Conservation (phyloP, 2,888 invertebrate species). For the Zelleria hepariella region DNA sequence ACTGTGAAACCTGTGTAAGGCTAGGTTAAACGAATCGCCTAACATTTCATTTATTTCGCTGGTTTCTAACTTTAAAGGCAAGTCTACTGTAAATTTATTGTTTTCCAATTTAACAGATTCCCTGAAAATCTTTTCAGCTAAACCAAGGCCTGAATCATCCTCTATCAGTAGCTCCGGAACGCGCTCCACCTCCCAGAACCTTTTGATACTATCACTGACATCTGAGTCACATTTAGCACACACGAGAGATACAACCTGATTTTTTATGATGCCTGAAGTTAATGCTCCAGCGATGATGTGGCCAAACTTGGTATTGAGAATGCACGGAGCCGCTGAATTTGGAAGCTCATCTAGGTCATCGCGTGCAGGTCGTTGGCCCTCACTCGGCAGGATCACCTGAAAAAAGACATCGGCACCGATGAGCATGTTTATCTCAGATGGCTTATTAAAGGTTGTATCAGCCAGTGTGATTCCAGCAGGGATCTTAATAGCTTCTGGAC, state of each 20-base stretch:
- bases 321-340: background rate
- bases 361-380: background rate
- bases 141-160: background rate
- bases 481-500: background rate
- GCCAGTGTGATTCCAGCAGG: background rate
- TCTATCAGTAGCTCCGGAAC: background rate
- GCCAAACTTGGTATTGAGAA: background rate
- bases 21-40: background rate
- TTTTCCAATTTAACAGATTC: background rate
- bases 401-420: background rate
- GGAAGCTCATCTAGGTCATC: too few relatives aligned
- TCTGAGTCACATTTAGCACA: background rate
- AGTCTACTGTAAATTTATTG: background rate
- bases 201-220: background rate
- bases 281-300: background rate
- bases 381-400: background rate
- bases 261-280: background rate
- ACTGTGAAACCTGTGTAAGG: background rate
- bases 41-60: background rate
- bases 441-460: background rate
- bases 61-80: background rate
- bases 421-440: background rate
- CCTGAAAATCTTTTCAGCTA: too few relatives aligned
- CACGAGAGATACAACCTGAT: too few relatives aligned
- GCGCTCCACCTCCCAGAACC: background rate